Conservation (phyloP, 2,797 vertebrate species). For the Falco naumanni region DNA sequence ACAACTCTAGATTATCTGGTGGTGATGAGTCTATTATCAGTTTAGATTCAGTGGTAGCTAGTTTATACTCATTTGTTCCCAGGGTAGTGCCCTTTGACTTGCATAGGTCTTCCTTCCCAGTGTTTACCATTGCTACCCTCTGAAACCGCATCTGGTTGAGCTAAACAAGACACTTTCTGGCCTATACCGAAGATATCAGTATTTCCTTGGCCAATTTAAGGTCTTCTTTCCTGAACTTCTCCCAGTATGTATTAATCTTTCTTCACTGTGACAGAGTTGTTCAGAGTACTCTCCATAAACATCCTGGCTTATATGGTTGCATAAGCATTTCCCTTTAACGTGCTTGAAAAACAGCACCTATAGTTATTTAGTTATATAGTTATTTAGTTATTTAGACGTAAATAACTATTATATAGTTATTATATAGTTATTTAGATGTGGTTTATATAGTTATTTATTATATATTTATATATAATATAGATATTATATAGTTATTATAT, state of each 20-base stretch:
- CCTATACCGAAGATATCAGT: background rate
- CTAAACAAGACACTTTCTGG: background rate
- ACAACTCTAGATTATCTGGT: background rate
- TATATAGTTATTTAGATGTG: background rate
- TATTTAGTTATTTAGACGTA: background rate
- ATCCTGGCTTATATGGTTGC: background rate
- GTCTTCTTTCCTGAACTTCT: background rate
- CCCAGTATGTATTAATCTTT: background rate
- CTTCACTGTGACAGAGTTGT: background rate
- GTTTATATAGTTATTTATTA: background rate
- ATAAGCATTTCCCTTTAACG: background rate
- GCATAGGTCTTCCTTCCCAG: background rate
- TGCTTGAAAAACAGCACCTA: background rate
- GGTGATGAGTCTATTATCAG: background rate
- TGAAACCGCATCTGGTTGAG: background rate
- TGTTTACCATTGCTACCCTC: background rate
- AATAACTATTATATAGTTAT: too few relatives aligned
- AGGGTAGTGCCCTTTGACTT: background rate
- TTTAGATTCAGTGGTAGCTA: background rate
- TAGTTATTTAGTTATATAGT: background rate
- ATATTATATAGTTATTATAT: background rate
- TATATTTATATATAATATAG: too few relatives aligned
- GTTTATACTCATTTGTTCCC: background rate
- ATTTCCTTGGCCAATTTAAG: background rate
- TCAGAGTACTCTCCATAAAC: background rate